These are phyloP conservation scores for Oostethus manadensis DNA, from an alignment of 2,113 vertebrate genomes.

Conservation along the genomic window DNA sequence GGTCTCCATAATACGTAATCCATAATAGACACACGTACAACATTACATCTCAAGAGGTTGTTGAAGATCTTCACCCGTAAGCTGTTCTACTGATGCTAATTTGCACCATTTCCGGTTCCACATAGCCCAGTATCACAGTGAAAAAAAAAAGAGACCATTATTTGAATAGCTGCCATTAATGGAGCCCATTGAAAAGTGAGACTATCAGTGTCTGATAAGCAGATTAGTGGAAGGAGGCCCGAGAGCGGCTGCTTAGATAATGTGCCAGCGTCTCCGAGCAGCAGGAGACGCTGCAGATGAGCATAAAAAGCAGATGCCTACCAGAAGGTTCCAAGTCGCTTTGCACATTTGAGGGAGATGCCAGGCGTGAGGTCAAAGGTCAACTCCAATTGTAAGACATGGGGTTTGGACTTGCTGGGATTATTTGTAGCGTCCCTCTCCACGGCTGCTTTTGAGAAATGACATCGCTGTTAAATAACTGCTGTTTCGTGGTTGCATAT, in stretches of 20 bases:
- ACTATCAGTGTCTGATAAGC: constrained; percentile 54
- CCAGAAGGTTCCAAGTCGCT: constrained; percentile 58
- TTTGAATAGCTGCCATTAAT: constrained; percentile 50
- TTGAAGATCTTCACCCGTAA: neutral
- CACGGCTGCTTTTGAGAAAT: no score
- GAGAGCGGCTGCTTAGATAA: constrained; percentile 44
- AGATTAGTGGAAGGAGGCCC: constrained; percentile 39
- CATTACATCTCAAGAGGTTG: neutral
- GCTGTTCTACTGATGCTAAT: neutral
- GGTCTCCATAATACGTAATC: neutral
- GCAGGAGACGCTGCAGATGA: constrained; percentile 36
- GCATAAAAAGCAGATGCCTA: constrained; percentile 48
- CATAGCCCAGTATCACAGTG: constrained; percentile 21
- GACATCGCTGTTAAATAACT: no score
- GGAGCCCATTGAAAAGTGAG: constrained; percentile 40
- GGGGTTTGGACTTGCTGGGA: no score
- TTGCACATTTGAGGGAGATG: constrained; percentile 45
- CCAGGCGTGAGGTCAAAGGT: constrained; percentile 4
- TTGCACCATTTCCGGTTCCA: constrained; percentile 21
- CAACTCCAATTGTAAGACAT: no score
- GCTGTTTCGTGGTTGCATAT: no score
- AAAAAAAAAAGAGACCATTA: constrained; percentile 35
- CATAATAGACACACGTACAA: neutral
- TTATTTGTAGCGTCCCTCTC: no score
- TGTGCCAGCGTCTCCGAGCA: constrained; percentile 35